Percentiles rank a stretch among this genome's conserved stretches.
These are phyloP conservation scores for Lypha dubia DNA, from an alignment of 2,888 invertebrate species.

Conservation along the genomic window DNA sequence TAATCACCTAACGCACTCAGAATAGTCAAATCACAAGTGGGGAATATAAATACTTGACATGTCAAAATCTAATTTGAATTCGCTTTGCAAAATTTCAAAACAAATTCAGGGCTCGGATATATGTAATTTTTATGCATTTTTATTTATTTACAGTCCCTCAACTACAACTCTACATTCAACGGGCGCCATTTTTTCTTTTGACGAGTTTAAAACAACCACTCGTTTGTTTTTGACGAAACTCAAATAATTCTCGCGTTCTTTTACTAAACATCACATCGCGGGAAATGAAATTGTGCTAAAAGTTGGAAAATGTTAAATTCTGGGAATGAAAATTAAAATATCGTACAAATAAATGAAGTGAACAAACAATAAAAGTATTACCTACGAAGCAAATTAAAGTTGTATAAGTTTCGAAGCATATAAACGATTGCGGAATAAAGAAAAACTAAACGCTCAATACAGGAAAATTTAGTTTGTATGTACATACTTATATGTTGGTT, in stretches of 20 bases:
- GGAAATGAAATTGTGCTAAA: slow-evolving; percentile 44
- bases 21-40: no score
- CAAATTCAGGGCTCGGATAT: background rate
- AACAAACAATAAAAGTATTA: background rate
- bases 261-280: slow-evolving; percentile 58
- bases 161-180: slow-evolving; percentile 8
- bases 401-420: background rate
- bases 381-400: background rate
- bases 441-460: slow-evolving; percentile 6
- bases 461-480: slow-evolving; percentile 35
- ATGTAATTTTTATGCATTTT: background rate
- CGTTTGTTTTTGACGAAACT: slow-evolving; percentile 51
- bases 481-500: no score
- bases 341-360: background rate
- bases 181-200: slow-evolving; percentile 51
- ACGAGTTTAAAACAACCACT: slow-evolving; percentile 33
- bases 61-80: background rate
- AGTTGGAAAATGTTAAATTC: slow-evolving; percentile 12
- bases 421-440: background rate
- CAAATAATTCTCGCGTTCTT: slow-evolving; percentile 46
- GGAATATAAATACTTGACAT: no score
- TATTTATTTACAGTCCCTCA: background rate
- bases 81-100: no score
- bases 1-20: no score
- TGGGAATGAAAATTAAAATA: slow-evolving; percentile 10